phyloP scores from a whole-genome alignment of 2,113 vertebrate species.

The Vombatus ursinus region DNA sequence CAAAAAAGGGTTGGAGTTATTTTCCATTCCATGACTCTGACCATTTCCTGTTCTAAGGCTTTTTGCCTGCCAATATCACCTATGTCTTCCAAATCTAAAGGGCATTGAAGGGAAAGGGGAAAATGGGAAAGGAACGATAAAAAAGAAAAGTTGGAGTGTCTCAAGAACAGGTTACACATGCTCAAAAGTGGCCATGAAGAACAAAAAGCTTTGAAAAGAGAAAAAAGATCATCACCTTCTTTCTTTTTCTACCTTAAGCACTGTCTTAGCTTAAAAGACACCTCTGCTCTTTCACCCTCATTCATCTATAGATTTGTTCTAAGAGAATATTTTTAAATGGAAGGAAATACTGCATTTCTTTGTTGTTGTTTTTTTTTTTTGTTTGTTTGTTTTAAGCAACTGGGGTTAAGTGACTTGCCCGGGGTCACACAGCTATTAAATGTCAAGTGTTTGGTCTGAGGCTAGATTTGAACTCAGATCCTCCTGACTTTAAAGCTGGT shows the following conservation, averaged over 20 bases:
- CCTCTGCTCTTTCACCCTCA: not conserved
- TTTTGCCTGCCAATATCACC: not conserved
- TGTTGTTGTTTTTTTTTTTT: not conserved
- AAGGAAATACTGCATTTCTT: conserved; percentile 56
- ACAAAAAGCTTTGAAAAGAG: conserved; percentile 27
- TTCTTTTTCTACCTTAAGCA: not conserved
- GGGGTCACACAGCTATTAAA: too few species aligned
- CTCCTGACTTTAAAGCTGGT: too few species aligned
- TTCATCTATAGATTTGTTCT: conserved; percentile 21
- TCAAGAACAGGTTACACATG: not conserved
- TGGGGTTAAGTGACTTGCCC: too few species aligned
- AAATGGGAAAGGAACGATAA: not conserved
- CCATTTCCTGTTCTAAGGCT: not conserved
- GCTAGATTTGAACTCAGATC: too few species aligned
- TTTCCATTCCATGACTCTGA: not conserved
- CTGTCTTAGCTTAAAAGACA: not conserved
- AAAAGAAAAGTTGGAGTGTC: conserved; percentile 1
- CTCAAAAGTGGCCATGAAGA: not conserved
- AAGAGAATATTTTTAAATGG: conserved; percentile 38
- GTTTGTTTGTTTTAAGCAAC: too few species aligned
- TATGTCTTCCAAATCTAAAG: not conserved
- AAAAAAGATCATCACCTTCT: too few species aligned
- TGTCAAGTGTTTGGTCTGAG: too few species aligned
- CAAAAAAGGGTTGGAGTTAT: not conserved
- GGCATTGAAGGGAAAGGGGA: not conserved